Evolutionary conservation across 2,888 invertebrate species (phyloP), one percentile per base, ranked within the genome.

Genomic region (Rhagonycha fulva): DNA sequence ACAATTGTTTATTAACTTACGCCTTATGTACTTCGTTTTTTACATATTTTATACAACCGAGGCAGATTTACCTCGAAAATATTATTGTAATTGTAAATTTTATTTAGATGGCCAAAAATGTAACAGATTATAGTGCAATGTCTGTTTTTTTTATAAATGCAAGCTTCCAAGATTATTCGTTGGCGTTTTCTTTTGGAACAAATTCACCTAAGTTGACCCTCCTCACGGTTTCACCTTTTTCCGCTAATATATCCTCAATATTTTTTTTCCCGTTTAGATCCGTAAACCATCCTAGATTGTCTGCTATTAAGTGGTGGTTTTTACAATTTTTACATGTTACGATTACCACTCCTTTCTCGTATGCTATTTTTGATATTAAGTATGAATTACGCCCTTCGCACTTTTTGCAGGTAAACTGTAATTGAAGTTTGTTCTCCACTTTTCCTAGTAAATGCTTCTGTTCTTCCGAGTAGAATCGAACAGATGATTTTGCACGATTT

Each of bases 211-310:
- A 23, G 19, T 71, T 62, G 1, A 75, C 23, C 28, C 87, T 93
- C 62, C 87, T 89, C 60, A 98, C 95, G 5, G 88, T 90, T 89
- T 98, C 98, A 1, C 98, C 98, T 84, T 95, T 97, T 75, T 93
- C 93, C 14, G 93, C 93, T 86, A 98, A 89, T 47, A 98, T 95
- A 79, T 95, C 94, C 89, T 98, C 98, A 82, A 99, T 96, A 85
- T 98, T 98, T 79, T 91, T 91, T 83, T 92, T 93, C 0, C 92
- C 93, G 83, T 92, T 89, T 84, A 94, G 89, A 84, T 96, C 94
- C 0, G 92, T 89, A 86, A 98, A 99, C 98, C 98, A 99, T 79
- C 95, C 95, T 1, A 99, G 89, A 88, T 99, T 98, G 86, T 99
- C 98, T 0, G 98, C 98, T 80, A 99, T 98, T 24, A 99, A 89